Evolutionary conservation across 2,888 invertebrate genomes (phyloP).

Genomic region (Cyrtodaria siliqua): DNA sequence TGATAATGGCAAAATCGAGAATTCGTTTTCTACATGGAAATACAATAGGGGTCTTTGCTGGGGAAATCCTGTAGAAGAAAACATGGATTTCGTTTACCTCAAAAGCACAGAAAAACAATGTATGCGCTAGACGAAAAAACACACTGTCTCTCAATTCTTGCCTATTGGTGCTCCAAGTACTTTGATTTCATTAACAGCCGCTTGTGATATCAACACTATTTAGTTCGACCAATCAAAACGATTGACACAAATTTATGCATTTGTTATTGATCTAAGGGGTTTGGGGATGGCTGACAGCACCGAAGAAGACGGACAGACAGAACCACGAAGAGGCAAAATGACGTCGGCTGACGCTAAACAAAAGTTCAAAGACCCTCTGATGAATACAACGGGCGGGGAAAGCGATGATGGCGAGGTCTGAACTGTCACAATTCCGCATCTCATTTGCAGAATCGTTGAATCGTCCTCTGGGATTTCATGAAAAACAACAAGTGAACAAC

Average conservation of each 20-base stretch:
- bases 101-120: too few relatives aligned
- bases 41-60: too few relatives aligned
- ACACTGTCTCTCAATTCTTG: too few relatives aligned
- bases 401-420: slow-evolving; percentile 78
- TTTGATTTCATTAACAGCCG: neutral
- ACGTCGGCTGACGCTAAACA: slow-evolving; percentile 36
- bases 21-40: too few relatives aligned
- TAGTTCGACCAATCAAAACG: slow-evolving; percentile 2
- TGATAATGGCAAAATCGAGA: too few relatives aligned
- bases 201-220: neutral
- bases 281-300: slow-evolving; percentile 39
- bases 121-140: too few relatives aligned
- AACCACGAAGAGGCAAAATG: slow-evolving; percentile 58
- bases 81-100: too few relatives aligned
- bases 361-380: slow-evolving; percentile 80
- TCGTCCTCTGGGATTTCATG: too few relatives aligned
- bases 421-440: neutral
- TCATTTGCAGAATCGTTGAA: too few relatives aligned
- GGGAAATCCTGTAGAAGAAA: too few relatives aligned
- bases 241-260: slow-evolving; percentile 22
- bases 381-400: slow-evolving; percentile 76
- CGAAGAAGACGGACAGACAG: slow-evolving; percentile 64
- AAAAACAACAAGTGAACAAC: too few relatives aligned
- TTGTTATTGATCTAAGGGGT: slow-evolving; percentile 36
- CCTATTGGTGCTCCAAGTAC: neutral